Evolutionary conservation across 2,888 invertebrate species (phyloP), one percentile per base, ranked within the genome.

Genomic region (Brachyptera putata): DNA sequence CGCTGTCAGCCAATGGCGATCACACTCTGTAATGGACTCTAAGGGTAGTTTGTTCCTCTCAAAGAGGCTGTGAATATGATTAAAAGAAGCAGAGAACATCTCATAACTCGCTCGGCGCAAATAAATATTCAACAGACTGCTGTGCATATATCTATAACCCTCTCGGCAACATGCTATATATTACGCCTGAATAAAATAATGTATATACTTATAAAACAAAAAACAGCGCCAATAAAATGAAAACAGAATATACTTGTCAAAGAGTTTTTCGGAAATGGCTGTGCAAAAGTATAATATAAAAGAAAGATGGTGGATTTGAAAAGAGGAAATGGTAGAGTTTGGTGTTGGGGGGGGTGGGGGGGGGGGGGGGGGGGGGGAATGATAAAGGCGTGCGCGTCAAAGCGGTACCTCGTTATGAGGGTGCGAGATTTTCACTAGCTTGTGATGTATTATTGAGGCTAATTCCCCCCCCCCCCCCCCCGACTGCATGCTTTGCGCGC

Each of bases 401-500:
- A 56, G 58, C 57, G 56, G 37, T 48, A 39, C 36, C 56, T 61
- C 58, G 58, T 58, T 50, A 58, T 58, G 49, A 48, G 49, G 58
- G 48, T 21, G 53, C 34, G 34, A 53, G 53, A 53, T 53, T 53
- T 53, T 53, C 53, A 16, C 53, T 53, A n/a, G 56, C 56, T 36
- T 61, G 60, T 63, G 61, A 63, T 61, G 61, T 58, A 58, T 61
- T 61, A 63, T 63, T 61, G 58, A 59, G 58, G 50, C 59, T 61
- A 63, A 63, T 63, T 63, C 58, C 57, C 41, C 53, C 37, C 36
- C 63, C 59, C 56, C 58, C 60, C 60, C 48, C 22, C 25, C 3
- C 30, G 30, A 5, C 30, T 7, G 30, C 26, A n/a, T 1, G 5
- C 16, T 56, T 22, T 2, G 5, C n/a, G n/a, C 11, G 9, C 1